A percentile compares a stretch with the other conserved stretches of the same genome.
Conservation (phyloP, 2,888 invertebrate genomes). For the Coleophora deauratella region DNA sequence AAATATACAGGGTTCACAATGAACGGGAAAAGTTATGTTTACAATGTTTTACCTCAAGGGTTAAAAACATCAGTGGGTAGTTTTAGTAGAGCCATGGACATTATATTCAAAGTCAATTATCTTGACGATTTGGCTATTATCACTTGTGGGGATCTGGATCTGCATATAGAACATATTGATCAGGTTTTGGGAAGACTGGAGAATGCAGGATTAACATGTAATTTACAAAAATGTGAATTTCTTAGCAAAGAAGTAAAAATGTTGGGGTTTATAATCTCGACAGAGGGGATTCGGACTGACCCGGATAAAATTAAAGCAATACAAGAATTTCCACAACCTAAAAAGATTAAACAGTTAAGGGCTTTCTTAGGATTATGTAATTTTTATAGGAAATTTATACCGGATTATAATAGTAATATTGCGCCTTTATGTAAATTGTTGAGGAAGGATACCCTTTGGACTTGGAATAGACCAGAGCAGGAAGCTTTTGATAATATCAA, state of each 20-base stretch:
- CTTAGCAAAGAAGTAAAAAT: conserved; percentile 10
- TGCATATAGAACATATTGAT: conserved; percentile 17
- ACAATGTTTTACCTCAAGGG: conserved; percentile 17
- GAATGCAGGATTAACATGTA: conserved; percentile 3
- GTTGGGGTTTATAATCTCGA: conserved; percentile 8
- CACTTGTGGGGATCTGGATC: conserved; percentile 6
- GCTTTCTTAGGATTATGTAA: conserved; percentile 13
- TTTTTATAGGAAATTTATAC: conserved; percentile 7
- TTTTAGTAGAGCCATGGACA: conserved; percentile 21
- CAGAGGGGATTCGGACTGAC: conserved; percentile 6
- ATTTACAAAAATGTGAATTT: conserved; percentile 3
- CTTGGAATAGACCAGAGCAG: conserved; percentile 3
- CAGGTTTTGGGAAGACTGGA: conserved; percentile 6
- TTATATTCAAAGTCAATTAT: conserved; percentile 19
- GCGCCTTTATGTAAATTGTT: conserved; percentile 11
- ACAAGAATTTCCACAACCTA: conserved; percentile 15
- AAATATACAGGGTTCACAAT: conserved; percentile 14
- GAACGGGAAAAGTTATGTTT: neutral
- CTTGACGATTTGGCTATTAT: conserved; percentile 19
- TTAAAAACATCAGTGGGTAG: conserved; percentile 17
- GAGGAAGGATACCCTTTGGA: conserved; percentile 15
- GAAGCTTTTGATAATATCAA: conserved; percentile 8
- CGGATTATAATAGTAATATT: conserved; percentile 1
- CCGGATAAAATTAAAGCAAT: conserved; percentile 18
- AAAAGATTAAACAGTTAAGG: conserved; percentile 17